Evolutionary conservation across 1,140 invertebrate genomes (phyloP), one percentile per base, ranked within the genome.

Genomic region (Trialeurodes vaporariorum): DNA sequence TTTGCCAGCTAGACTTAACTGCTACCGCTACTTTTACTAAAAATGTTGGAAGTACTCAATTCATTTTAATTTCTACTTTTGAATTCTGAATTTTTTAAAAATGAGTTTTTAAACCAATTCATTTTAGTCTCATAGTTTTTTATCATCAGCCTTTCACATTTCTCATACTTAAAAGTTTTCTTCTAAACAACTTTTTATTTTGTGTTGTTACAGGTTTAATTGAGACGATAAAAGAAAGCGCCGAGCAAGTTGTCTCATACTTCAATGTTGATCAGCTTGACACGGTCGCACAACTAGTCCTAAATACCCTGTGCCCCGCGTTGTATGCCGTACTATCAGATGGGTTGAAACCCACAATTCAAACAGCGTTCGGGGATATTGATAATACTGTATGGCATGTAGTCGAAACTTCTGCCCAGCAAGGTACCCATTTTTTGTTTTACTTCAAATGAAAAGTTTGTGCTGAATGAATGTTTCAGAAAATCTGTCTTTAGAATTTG

Each of bases 301-400:
- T 92, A 1, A 85, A 86, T 61, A 84, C 84, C 62, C 75, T 86
- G n/a, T 94, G 92, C 75, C 91, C 92, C 1, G 87, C 91, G n/a
- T 77, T 95, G 0, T 92, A 92, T 73, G 85, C 87, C 1, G 83
- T 94, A 58, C 85, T 95, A 69, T 87, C 86, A 69, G 90, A 94
- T 77, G 91, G 91, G 1, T 80, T 94, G 11, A 88, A 90, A 75
- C 85, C 90, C 23, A 84, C 82, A 71, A 82, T 94, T 24, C 87
- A 90, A 72, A 93, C 92, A 0, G 85, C 91, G 27, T 94, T 95
- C 77, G 93, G 92, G 40, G 85, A 89, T 26, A 88, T 93, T 34
- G 84, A 87, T 64, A 92, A 94, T 75, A 93, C 91, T 13, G 90
- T 93, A 59, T 95, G 92, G 93, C 88, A 91, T 79, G 84, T 89